Percentiles rank a stretch among this genome's conserved stretches.
phyloP scores from a whole-genome alignment of 1,140 invertebrate genomes.

The Gyrodactylus salaris region DNA sequence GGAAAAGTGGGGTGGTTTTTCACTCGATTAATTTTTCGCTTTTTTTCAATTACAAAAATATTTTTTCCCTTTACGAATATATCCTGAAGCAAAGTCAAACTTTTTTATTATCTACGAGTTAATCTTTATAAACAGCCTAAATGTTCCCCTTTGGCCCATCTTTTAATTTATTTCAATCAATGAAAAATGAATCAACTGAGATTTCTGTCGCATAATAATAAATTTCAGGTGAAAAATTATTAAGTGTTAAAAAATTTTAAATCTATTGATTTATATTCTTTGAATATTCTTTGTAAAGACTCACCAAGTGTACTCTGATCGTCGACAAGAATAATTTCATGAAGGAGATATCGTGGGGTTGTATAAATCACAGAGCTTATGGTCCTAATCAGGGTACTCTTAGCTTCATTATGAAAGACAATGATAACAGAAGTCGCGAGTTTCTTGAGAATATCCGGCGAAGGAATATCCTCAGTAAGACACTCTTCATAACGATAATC shows the following conservation, averaged over 20 bases:
- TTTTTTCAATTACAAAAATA: too few species aligned
- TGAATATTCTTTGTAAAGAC: not conserved
- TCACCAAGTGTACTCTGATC: constrained; percentile 10
- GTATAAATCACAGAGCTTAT: constrained; percentile 47
- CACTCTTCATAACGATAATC: constrained; percentile 36
- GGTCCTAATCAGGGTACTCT: constrained; percentile 49
- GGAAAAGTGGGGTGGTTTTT: too few species aligned
- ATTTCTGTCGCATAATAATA: not conserved
- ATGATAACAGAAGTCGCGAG: constrained; percentile 43
- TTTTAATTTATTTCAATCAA: not conserved
- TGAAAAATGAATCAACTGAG: not conserved
- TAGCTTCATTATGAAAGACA: constrained; percentile 67
- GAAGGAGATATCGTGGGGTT: constrained; percentile 26
- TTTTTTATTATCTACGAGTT: too few species aligned
- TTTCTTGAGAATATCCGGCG: constrained; percentile 8
- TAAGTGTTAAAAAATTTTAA: not conserved
- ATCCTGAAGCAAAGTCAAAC: too few species aligned
- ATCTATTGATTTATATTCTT: not conserved
- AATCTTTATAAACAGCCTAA: not conserved
- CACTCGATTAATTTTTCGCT: too few species aligned
- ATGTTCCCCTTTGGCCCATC: not conserved
- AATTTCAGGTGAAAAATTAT: not conserved
- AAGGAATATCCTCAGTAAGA: not conserved
- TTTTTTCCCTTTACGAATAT: too few species aligned
- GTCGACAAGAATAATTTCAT: constrained; percentile 11